phyloP scores from a whole-genome alignment of 1,140 invertebrate genomes.

The Camponotus pennsylvanicus region DNA sequence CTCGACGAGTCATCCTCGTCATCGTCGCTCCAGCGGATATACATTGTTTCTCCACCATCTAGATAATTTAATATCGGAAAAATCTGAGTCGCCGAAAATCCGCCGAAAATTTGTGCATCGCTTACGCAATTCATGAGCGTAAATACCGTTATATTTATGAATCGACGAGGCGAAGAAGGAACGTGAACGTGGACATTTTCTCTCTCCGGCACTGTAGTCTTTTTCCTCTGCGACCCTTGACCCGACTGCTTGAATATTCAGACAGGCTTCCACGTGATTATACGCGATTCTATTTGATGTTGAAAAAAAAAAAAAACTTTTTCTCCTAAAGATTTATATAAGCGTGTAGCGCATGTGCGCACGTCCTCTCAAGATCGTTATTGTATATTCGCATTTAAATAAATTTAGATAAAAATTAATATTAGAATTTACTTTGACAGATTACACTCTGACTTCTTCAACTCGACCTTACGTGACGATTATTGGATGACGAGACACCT shows the following conservation, averaged over 20 bases:
- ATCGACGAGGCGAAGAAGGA: not conserved
- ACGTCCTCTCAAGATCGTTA: not conserved
- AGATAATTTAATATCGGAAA: too few species aligned
- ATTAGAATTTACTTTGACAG: not conserved
- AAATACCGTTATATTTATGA: not conserved
- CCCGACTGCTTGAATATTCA: conserved; percentile 36
- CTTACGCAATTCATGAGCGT: not conserved
- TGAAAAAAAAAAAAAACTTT: not conserved
- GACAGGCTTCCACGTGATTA: not conserved
- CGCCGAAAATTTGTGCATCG: not conserved
- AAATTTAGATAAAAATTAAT: not conserved
- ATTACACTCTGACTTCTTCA: not conserved
- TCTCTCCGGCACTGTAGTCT: not conserved
- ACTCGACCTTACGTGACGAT: conserved; percentile 13
- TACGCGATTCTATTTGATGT: too few species aligned
- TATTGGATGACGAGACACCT: conserved; percentile 4
- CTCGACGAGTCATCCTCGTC: too few species aligned
- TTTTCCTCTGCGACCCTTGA: conserved; percentile 20
- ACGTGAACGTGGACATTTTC: not conserved
- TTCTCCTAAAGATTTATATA: not conserved
- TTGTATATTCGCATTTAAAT: not conserved
- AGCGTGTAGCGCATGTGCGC: too few species aligned
- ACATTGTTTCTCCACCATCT: too few species aligned
- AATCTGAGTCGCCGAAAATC: not conserved
- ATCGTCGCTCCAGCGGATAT: too few species aligned